phyloP scores from a whole-genome alignment of 2,888 invertebrate species.

The Sphecodes monilicornis region DNA sequence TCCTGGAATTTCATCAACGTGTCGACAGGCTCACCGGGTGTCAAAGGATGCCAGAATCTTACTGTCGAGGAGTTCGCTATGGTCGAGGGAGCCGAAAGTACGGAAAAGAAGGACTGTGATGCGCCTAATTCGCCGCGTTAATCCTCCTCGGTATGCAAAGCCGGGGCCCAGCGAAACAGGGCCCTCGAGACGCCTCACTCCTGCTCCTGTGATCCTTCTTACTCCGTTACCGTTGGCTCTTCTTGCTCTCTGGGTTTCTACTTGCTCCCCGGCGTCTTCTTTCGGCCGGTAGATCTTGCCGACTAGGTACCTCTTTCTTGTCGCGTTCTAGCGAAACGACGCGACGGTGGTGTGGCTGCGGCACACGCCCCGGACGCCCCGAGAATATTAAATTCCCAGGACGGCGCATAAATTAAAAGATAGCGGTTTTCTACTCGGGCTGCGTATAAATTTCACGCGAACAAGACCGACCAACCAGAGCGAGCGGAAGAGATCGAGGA shows the following conservation, averaged over 20 bases:
- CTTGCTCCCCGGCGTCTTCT: neutral
- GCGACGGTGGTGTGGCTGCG: constrained; percentile 61
- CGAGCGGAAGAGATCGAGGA: neutral
- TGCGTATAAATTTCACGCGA: constrained; percentile 76
- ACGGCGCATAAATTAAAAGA: constrained; percentile 83
- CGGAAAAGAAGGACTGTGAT: neutral
- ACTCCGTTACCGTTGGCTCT: neutral
- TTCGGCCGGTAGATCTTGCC: constrained; percentile 8
- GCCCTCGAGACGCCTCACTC: constrained; percentile 68
- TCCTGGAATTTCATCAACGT: constrained; percentile 38
- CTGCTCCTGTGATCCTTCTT: neutral
- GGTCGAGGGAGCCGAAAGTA: constrained; percentile 17
- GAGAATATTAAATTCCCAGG: constrained; percentile 83
- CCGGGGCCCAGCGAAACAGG: constrained; percentile 70
- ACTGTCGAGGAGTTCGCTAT: constrained; percentile 42
- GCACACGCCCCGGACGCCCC: constrained; percentile 76
- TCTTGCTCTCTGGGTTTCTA: neutral
- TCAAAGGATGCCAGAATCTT: constrained; percentile 44
- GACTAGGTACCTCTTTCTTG: constrained; percentile 18
- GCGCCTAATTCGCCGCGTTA: constrained; percentile 71
- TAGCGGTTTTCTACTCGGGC: constrained; percentile 77
- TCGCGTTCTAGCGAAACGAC: constrained; percentile 59
- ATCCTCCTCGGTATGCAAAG: constrained; percentile 78
- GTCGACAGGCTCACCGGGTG: neutral
- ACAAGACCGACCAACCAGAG: constrained; percentile 31